Base-by-base conservation (phyloP, 1,140 invertebrate genomes). In the Drosophila pseudoobscura region DNA sequence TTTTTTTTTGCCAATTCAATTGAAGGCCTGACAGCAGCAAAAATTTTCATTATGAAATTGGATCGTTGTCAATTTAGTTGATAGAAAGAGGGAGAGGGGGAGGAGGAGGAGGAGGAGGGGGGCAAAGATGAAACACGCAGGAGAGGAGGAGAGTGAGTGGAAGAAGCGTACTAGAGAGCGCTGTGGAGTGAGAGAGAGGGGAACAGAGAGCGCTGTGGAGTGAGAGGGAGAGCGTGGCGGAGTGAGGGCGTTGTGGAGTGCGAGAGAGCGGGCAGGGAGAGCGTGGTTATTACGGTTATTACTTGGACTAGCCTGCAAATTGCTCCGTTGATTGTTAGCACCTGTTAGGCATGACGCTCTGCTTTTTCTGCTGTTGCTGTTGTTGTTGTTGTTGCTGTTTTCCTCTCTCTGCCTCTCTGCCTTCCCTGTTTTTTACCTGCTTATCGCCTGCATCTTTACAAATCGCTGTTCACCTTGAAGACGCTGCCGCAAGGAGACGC, bases 21-120 rank as follows among this genome's bases (percentile, higher is more conserved):
- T 87, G 82, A 87, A 87, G 78, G 71, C 54, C 84, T 83, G 83
- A 87, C 83, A 87, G 79, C 78, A 54, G 66, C 76, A 84, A 72
- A 80, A 84, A 75, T 84, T 88, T 75, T 88, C 84, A 88, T 88
- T 88, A 89, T 88, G 84, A 88, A 89, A 88, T 88, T 88, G 85
- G 85, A 88, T 89, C 73, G 76, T 80, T 84, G 79, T 84, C 84
- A 88, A 80, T 80, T 69, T 52, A 70, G 75, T 53, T 55, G 51
- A 54, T 35, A 44, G 47, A 44, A 29, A 43, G 71, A 39, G 6
- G 22, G 29, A 8, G 11, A 35, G n/a, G 3, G 1, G 17, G 3
- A 44, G 63, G 60, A 20, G 69, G 3, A 35, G 17, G 3, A 2
- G 17, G 3, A 49, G 63, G 60, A 26, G 69, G 3, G 35, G 29